Base-by-base conservation (phyloP, 2,888 invertebrate species). In the Plebejus melissa region DNA sequence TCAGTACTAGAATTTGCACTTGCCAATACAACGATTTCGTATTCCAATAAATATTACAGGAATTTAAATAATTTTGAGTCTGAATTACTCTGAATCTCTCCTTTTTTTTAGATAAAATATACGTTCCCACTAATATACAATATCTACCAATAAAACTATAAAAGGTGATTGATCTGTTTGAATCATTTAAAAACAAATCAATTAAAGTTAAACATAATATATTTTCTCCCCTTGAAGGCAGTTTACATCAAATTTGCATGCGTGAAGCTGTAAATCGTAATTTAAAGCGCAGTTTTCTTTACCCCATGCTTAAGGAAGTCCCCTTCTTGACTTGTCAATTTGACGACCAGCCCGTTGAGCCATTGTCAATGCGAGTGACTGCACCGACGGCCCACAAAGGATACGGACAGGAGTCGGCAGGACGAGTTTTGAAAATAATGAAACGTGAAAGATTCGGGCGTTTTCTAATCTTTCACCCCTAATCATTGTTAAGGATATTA, bases 351-450 rank as follows among this genome's bases (percentile, higher is more conserved):
- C 83, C 84, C 82, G 82, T 83, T 83, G 81, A 81, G 78, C 83
- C 80, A 88, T 90, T 90, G 89, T 90, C 83, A 81, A 78, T 79
- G 78, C 83, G 84, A 85, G 86, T 87, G 87, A 90, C 90, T 89
- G 87, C 88, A 88, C 82, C 83, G 85, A 89, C 85, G 86, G 81
- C 82, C 79, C 79, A 87, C 87, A 88, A 90, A 86, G 82, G 83
- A 76, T 78, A 85, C 86, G 86, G 87, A 1, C 54, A 54, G 54
- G 13, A 54, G 54, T 54, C 54, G 4, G 87, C 87, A 88, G 85
- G 84, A 90, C 91, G 85, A 87, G 90, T 91, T 90, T 88, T 83
- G 79, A 78, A 83, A 85, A 90, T 89, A 90, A 90, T 86, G 81
- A 83, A 87, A 85, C 87, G 81, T 80, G 81, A 82, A 83, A 84